phyloP scores from a whole-genome alignment of 2,113 vertebrate genomes.

The Pimephales promelas region DNA sequence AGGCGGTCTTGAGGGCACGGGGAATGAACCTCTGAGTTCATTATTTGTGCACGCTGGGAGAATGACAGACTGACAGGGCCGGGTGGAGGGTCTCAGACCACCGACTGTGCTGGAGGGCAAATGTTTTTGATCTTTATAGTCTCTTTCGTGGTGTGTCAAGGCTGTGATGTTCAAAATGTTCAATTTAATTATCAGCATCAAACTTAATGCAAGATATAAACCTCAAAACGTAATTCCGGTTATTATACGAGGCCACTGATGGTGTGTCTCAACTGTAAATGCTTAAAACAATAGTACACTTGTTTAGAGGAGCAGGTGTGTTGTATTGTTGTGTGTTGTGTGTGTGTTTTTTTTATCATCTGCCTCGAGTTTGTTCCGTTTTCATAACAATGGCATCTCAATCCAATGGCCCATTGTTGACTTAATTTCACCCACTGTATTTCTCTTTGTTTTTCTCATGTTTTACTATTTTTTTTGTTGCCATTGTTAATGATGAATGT shows the following conservation, averaged over 20 bases:
- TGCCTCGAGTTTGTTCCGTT: conserved; percentile 27
- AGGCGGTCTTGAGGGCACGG: conserved; percentile 49
- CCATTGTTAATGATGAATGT: conserved; percentile 58
- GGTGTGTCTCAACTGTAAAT: not conserved
- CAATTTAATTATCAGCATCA: not conserved
- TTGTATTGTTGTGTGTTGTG: conserved; percentile 38
- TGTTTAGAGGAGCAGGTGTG: conserved; percentile 42
- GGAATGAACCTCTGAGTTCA: conserved; percentile 52
- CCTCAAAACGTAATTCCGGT: not conserved
- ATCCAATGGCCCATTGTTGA: conserved; percentile 46
- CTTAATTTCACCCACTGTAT: conserved; percentile 47
- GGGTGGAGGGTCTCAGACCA: conserved; percentile 33
- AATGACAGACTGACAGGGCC: conserved; percentile 54
- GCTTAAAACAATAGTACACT: conserved; percentile 29
- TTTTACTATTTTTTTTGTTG: conserved; percentile 19
- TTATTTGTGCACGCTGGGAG: conserved; percentile 64
- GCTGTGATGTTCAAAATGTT: not conserved
- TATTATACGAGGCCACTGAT: not conserved
- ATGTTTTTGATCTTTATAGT: conserved; percentile 38
- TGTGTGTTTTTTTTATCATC: conserved; percentile 34
- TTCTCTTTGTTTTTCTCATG: conserved; percentile 46
- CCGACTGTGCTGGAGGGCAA: conserved; percentile 34
- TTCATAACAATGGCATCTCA: conserved; percentile 38
- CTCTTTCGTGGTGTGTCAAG: not conserved
- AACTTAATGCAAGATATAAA: not conserved